Conservation (phyloP, 2,888 invertebrate genomes). For the Zele albiditarsus region DNA sequence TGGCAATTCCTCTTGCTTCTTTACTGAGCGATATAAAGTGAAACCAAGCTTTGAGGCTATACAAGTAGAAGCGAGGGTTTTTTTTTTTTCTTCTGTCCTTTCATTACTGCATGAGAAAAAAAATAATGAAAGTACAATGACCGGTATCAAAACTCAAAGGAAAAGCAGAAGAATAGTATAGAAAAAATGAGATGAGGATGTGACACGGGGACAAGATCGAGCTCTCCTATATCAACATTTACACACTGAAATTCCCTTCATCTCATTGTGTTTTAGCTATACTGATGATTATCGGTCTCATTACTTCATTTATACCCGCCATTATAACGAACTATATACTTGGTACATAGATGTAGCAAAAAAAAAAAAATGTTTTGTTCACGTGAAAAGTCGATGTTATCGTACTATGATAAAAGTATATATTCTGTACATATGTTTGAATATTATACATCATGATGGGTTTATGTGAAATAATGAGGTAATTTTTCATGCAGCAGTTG, state of each 20-base stretch:
- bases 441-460: too few species aligned
- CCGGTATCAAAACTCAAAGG: neutral
- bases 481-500: too few species aligned
- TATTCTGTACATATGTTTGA: too few species aligned
- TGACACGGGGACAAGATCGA: neutral
- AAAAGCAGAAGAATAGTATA: neutral
- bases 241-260: neutral
- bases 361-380: too few species aligned
- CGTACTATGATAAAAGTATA: too few species aligned
- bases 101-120: neutral
- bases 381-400: too few species aligned
- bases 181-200: constrained; percentile 18
- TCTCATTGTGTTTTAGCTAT: neutral
- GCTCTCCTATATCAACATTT: neutral
- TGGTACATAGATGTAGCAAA: too few species aligned
- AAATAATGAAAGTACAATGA: constrained; percentile 35
- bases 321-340: too few species aligned
- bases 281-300: neutral
- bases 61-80: neutral
- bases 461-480: too few species aligned
- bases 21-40: neutral
- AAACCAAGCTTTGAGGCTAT: neutral
- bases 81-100: neutral
- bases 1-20: neutral
- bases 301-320: neutral